Evolutionary conservation across 2,797 vertebrate genomes (phyloP), one percentile per base, ranked within the genome.

Genomic region (Parauchenoglanis punctatus): DNA sequence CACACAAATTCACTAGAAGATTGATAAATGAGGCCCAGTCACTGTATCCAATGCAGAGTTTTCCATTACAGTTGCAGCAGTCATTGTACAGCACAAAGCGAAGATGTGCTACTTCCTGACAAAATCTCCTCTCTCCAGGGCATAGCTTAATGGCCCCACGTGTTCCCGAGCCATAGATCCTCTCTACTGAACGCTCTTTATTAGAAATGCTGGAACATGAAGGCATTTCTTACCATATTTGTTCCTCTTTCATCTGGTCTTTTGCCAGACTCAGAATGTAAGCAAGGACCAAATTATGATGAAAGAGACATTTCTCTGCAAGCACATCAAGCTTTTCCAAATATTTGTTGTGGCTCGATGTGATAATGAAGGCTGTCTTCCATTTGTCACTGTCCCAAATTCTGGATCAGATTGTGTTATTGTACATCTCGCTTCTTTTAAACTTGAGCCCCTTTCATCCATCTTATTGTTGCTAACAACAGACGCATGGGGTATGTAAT

Each of bases 101-200:
- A 18, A 63, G 52, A 12, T 17, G 12, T 49, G 49, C 8, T 70
- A 84, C 54, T 49, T 8, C 17, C 70, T 78, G 65, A 58, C 73
- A 83, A 54, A 15, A 61, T 28, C 15, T 77, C 15, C 25, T 80
- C 46, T 81, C 44, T 67, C 58, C 84, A 44, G 56, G 61, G 61
- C 13, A 82, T n/a, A 65, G 40, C 59, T 82, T 82, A 67, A 82
- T 82, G 44, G 23, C 15, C 61, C 61, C 61, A 61, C 17, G n/a
- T 83, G 81, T 52, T 67, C n/a, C 1, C 59, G 67, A 83, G 25
- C 67, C 61, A 83, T 67, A 83, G 61, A 83, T 83, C 52, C 40
- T 83, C 25, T 83, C 78, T 61, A 44, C 78, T 61, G 35, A 81
- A 61, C 35, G 25, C 31, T 25, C 25, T 82, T 65, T 65, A 82